Evolutionary conservation across 2,797 vertebrate genomes (phyloP).

Genomic region (Cheirogaleus major): DNA sequence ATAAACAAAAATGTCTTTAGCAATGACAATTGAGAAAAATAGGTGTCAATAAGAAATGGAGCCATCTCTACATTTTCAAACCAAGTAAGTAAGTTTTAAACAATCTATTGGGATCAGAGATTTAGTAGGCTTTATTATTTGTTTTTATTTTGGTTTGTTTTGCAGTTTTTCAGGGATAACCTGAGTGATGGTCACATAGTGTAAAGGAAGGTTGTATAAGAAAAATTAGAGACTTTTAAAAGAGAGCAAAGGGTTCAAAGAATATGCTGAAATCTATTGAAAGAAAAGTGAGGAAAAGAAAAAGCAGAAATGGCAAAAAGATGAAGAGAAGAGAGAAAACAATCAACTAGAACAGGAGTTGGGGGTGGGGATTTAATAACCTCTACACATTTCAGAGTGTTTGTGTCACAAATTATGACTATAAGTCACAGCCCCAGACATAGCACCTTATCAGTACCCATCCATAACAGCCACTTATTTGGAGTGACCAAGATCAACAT

Average conservation of each 20-base stretch:
- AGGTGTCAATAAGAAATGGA: neutral
- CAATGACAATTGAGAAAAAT: neutral
- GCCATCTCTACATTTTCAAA: neutral
- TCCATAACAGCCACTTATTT: neutral
- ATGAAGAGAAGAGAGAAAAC: neutral
- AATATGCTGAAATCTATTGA: neutral
- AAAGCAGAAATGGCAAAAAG: neutral
- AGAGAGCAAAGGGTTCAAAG: neutral
- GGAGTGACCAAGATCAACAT: neutral
- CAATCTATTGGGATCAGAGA: neutral
- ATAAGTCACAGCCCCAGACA: neutral
- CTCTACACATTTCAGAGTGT: neutral
- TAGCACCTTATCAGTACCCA: neutral
- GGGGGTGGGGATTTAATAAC: fast-evolving
- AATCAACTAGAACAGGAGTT: neutral
- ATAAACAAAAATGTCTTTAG: neutral
- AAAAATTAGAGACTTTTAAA: neutral
- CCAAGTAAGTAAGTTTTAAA: neutral
- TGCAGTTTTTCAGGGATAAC: neutral
- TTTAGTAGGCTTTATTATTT: neutral
- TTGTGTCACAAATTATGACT: neutral
- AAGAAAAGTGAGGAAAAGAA: neutral
- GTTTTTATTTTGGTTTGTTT: neutral
- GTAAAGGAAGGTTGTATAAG: neutral
- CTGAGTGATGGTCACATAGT: neutral